These are phyloP conservation scores for Ruditapes philippinarum DNA, from an alignment of 1,140 invertebrate genomes.

Conservation along the genomic window DNA sequence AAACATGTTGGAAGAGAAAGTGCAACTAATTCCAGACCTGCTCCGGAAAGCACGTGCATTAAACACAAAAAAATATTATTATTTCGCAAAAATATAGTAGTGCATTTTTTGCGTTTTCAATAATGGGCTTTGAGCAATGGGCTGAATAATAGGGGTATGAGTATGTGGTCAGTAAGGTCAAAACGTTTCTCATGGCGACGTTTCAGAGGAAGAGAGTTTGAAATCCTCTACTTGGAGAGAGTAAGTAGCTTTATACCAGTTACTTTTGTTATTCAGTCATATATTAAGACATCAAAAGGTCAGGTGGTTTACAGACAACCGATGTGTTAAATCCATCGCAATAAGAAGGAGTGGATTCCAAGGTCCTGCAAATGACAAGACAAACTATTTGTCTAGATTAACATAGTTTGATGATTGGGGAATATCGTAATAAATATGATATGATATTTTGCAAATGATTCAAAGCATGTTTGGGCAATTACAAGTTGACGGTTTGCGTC, in stretches of 20 bases:
- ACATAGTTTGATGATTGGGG: constrained; percentile 19
- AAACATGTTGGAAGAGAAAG: too few species aligned
- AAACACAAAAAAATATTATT: too few species aligned
- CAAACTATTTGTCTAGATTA: constrained; percentile 34
- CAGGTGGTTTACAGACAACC: constrained; percentile 38
- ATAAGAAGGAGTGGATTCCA: constrained; percentile 30
- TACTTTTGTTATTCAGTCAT: not conserved
- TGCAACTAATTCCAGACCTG: too few species aligned
- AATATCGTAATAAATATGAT: not conserved
- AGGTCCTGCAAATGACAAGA: constrained; percentile 1
- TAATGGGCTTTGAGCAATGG: too few species aligned
- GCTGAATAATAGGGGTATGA: too few species aligned
- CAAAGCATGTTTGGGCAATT: not conserved
- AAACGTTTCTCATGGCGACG: constrained; percentile 1
- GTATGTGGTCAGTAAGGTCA: too few species aligned
- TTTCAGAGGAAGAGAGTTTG: constrained; percentile 12
- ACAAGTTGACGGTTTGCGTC: constrained; percentile 4
- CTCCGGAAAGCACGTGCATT: too few species aligned
- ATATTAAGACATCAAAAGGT: not conserved
- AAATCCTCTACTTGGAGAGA: constrained; percentile 56
- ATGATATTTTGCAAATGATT: not conserved
- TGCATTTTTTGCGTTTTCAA: too few species aligned
- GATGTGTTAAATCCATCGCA: not conserved
- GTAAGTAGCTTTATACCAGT: not conserved
- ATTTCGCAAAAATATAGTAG: too few species aligned